Conservation (phyloP, 2,113 vertebrate species). For the Phrynosoma blainvillii region DNA sequence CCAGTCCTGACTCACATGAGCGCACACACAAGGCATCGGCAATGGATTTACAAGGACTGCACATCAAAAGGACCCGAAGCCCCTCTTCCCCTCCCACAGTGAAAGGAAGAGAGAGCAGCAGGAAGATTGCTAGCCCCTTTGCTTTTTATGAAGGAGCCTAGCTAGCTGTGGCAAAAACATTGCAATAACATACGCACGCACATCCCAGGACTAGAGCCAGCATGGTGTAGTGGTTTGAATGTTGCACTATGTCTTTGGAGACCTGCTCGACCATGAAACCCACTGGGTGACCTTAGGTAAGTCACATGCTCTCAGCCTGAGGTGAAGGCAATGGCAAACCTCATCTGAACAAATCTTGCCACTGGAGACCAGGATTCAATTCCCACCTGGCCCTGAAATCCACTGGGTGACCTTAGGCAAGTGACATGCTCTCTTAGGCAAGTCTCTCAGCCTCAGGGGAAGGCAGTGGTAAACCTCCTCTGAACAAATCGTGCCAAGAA, state of each 20-base stretch:
- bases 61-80: constrained; percentile 67
- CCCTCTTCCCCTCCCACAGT: constrained; percentile 30
- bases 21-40: constrained; percentile 62
- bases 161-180: constrained; percentile 30
- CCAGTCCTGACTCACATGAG: constrained; percentile 69
- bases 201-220: too few species aligned
- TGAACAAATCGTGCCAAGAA: too few species aligned
- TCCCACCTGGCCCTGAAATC: too few species aligned
- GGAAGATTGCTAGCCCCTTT: constrained; percentile 62
- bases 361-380: too few species aligned
- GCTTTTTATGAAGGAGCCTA: constrained; percentile 58
- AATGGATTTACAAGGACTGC: constrained; percentile 46
- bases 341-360: too few species aligned
- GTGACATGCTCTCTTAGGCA: background rate
- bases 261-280: too few species aligned
- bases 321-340: background rate
- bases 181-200: fast-evolving
- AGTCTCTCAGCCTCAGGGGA: background rate
- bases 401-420: background rate
- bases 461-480: background rate
- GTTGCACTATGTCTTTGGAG: too few species aligned
- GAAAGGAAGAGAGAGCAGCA: constrained; percentile 64
- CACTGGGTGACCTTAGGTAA: background rate
- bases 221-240: too few species aligned
- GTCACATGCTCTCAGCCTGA: background rate